These are phyloP conservation scores for Emydura subglobosa DNA, from an alignment of 2,113 vertebrate genomes.

Conservation along the genomic window DNA sequence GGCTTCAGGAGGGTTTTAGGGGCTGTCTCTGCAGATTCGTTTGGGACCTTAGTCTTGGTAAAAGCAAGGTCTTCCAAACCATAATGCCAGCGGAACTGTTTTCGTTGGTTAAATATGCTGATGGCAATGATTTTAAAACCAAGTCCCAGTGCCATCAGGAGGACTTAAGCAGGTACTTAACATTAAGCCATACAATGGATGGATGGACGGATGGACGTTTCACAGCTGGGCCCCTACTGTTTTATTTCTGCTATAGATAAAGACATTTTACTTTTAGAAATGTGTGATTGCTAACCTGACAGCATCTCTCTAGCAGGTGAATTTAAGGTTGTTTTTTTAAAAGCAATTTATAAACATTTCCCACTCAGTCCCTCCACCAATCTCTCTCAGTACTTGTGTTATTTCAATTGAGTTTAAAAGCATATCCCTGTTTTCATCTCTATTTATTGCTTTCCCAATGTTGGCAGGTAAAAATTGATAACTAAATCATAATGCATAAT, in stretches of 20 bases:
- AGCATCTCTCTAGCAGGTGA: not conserved
- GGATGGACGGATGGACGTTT: conserved; percentile 20
- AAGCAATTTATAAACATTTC: conserved; percentile 29
- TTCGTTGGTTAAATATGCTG: not conserved
- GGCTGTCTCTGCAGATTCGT: not conserved
- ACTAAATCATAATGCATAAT: not conserved
- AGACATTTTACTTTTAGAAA: conserved; percentile 17
- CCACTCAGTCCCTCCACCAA: conserved; percentile 10
- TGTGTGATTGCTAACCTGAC: not conserved
- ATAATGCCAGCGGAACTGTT: not conserved
- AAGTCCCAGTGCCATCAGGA: not conserved
- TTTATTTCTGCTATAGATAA: conserved; percentile 11
- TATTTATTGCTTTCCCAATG: conserved; percentile 34
- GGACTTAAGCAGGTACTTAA: not conserved
- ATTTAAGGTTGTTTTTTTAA: conserved; percentile 17
- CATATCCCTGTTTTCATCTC: conserved; percentile 22
- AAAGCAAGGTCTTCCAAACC: not conserved
- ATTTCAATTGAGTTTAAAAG: conserved; percentile 3
- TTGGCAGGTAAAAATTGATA: conserved; percentile 35
- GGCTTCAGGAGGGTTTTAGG: not conserved
- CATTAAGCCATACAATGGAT: not conserved
- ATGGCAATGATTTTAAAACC: not conserved
- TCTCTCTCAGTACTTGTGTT: conserved; percentile 7
- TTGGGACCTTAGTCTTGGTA: not conserved
- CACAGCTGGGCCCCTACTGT: conserved; percentile 53